These are phyloP conservation scores for Corythornis vintsioides DNA, from an alignment of 2,113 vertebrate species.

Conservation along the genomic window DNA sequence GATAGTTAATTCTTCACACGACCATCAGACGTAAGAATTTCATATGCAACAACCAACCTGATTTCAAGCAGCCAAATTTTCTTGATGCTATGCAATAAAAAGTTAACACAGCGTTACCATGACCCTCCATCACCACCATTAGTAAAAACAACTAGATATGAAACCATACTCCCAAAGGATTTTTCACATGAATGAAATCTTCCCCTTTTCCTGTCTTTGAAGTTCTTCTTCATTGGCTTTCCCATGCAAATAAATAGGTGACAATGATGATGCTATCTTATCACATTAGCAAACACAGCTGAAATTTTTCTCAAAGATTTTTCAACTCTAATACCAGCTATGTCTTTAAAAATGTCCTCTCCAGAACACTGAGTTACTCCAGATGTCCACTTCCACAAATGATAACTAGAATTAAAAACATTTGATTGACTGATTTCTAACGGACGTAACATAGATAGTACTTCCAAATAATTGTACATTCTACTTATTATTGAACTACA, in stretches of 20 bases:
- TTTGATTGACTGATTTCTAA: background rate
- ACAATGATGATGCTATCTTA: background rate
- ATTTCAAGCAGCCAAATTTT: background rate
- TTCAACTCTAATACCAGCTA: background rate
- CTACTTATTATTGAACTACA: background rate
- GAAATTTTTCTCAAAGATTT: background rate
- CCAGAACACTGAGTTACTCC: background rate
- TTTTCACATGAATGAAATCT: background rate
- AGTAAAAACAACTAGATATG: background rate
- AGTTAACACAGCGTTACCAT: background rate
- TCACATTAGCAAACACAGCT: background rate
- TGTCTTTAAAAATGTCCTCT: background rate
- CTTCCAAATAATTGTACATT: background rate
- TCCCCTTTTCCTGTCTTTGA: background rate
- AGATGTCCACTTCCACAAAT: background rate
- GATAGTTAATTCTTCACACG: background rate
- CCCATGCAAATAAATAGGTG: background rate
- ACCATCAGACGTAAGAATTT: background rate
- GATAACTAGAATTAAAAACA: background rate
- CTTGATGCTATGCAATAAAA: background rate
- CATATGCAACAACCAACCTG: background rate
- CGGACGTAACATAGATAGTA: background rate
- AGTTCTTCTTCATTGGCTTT: background rate
- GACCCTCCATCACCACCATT: fast-evolving
- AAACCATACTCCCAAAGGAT: background rate